Conservation (phyloP, 2,797 vertebrate genomes). For the Ctenochaetus hawaiiensis region DNA sequence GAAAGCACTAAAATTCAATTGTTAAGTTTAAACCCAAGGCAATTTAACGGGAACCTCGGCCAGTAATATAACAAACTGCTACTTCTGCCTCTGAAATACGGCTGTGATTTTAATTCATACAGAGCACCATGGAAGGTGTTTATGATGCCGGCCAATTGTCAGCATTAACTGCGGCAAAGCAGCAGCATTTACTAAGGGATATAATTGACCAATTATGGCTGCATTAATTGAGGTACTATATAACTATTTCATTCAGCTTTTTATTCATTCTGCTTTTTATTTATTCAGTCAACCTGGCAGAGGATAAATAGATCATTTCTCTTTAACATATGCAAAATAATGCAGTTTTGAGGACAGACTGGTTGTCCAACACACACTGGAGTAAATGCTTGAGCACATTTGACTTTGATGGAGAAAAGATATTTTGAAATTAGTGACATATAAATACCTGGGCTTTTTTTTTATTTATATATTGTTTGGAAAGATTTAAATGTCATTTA, state of each 20-base stretch:
- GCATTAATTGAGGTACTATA: background rate
- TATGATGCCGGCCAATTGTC: conserved; percentile 53
- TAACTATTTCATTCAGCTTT: background rate
- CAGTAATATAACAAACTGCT: conserved; percentile 45
- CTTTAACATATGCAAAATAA: background rate
- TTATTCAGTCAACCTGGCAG: background rate
- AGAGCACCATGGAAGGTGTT: conserved; percentile 24
- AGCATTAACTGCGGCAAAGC: conserved; percentile 44
- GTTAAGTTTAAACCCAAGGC: conserved; percentile 44
- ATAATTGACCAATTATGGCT: background rate
- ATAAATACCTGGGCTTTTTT: background rate
- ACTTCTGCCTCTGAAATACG: conserved; percentile 20
- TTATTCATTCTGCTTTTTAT: background rate
- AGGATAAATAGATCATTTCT: background rate
- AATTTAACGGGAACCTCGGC: conserved; percentile 45
- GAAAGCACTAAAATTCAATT: conserved; percentile 59
- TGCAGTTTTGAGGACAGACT: background rate
- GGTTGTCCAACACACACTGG: background rate
- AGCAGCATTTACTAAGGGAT: background rate
- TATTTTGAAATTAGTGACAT: background rate
- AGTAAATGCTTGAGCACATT: background rate
- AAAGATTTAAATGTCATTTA: background rate
- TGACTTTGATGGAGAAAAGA: background rate
- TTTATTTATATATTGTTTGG: background rate
- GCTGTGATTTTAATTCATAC: conserved; percentile 42